A percentile compares a stretch with the other conserved stretches of the same genome.
Evolutionary conservation across 2,113 vertebrate species (phyloP).

Genomic region (Etheostoma cragini): DNA sequence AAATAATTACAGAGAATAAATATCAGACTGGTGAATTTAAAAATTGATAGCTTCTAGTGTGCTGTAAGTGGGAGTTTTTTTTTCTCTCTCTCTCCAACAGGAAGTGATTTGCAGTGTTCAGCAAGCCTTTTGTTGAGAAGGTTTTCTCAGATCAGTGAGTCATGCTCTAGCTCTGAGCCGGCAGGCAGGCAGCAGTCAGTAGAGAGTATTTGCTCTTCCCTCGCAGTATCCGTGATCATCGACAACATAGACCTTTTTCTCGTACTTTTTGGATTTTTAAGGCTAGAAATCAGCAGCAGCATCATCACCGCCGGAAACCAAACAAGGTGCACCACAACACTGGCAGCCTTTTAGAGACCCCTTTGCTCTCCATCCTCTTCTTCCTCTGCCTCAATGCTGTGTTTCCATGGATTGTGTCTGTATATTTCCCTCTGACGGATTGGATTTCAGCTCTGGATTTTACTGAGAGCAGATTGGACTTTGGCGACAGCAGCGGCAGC

Average conservation of each 20-base stretch:
- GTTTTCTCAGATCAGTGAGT: constrained; percentile 98
- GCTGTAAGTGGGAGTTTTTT: constrained; percentile 95
- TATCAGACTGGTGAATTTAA: constrained; percentile 89
- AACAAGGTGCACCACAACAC: constrained; percentile 67
- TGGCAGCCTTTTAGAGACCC: constrained; percentile 57
- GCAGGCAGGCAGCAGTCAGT: constrained; percentile 90
- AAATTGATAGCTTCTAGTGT: constrained; percentile 95
- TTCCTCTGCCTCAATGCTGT: constrained; percentile 64
- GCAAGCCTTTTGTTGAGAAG: constrained; percentile 99
- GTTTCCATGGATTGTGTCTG: constrained; percentile 79
- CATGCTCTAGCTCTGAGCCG: constrained; percentile 96
- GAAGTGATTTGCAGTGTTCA: constrained; percentile 99
- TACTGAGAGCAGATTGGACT: constrained; percentile 70
- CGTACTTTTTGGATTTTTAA: constrained; percentile 73
- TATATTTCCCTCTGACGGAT: constrained; percentile 70
- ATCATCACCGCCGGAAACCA: constrained; percentile 66
- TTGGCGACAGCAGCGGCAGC: constrained; percentile 61
- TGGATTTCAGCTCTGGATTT: constrained; percentile 80
- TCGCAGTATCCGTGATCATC: constrained; percentile 72
- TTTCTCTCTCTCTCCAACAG: constrained; percentile 88
- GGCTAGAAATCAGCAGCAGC: constrained; percentile 57
- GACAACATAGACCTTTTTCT: constrained; percentile 84
- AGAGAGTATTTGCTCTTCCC: constrained; percentile 81
- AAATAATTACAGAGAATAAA: constrained; percentile 77
- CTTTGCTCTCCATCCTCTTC: constrained; percentile 55